Evolutionary conservation across 2,888 invertebrate genomes (phyloP).

Genomic region (Metalampra italica): DNA sequence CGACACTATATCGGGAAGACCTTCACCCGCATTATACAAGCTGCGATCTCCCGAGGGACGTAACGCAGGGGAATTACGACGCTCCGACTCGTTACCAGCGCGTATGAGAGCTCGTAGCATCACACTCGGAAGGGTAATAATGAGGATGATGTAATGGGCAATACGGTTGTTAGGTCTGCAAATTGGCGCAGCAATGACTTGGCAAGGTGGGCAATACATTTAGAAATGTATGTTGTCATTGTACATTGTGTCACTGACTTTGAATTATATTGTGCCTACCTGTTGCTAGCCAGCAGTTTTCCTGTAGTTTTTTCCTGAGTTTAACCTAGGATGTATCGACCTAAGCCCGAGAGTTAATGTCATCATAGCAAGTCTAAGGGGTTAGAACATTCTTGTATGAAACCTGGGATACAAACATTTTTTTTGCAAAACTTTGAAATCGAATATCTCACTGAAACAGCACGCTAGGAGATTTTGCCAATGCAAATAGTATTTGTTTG

Average conservation of each 20-base stretch:
- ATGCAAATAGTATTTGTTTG: no score
- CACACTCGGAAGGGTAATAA: slow-evolving; percentile 22
- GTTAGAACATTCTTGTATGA: no score
- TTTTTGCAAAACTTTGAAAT: no score
- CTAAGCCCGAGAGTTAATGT: no score
- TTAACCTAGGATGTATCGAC: no score
- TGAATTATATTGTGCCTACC: slow-evolving; percentile 17
- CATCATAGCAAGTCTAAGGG: no score
- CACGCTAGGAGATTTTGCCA: no score
- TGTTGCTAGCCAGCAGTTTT: no score
- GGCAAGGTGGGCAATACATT: slow-evolving; percentile 20
- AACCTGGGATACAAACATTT: no score
- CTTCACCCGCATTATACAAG: slow-evolving; percentile 64
- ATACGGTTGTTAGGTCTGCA: slow-evolving; percentile 18
- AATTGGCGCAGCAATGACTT: slow-evolving; percentile 24
- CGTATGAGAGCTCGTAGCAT: slow-evolving; percentile 14
- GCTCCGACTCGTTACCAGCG: slow-evolving; percentile 16
- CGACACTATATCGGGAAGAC: slow-evolving; percentile 69
- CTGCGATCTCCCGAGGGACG: slow-evolving; percentile 48
- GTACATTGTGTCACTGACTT: slow-evolving; percentile 6
- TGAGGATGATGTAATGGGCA: slow-evolving; percentile 10
- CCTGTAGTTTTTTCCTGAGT: no score
- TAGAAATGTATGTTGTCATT: slow-evolving; percentile 7
- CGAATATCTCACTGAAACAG: no score
- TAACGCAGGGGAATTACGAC: slow-evolving; percentile 28